Percentiles rank a stretch among this genome's conserved stretches.
Conservation (phyloP, 2,113 vertebrate genomes). For the Passer montanus region DNA sequence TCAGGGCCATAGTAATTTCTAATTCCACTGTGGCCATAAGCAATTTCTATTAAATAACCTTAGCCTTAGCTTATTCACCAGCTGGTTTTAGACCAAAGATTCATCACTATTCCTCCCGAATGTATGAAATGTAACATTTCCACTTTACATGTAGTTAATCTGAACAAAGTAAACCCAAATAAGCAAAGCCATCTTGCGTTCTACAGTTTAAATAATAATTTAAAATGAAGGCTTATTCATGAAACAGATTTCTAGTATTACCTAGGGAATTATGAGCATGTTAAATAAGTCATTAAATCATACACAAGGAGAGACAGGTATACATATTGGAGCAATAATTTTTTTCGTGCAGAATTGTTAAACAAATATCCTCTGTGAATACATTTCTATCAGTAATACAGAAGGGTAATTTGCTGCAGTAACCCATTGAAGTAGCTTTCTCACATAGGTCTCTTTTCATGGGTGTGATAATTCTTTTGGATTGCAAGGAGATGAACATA, state of each 20-base stretch:
- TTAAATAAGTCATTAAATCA: conserved; percentile 54
- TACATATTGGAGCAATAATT: conserved; percentile 39
- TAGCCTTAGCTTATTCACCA: not conserved
- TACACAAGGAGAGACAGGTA: not conserved
- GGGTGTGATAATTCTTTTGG: not conserved
- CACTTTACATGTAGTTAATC: not conserved
- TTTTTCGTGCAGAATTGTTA: not conserved
- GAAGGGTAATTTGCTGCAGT: not conserved
- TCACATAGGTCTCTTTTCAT: not conserved
- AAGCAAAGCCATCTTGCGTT: not conserved
- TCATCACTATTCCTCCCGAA: not conserved
- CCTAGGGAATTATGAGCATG: conserved; percentile 17
- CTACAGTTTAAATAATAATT: conserved; percentile 13
- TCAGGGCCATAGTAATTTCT: not conserved
- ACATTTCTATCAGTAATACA: not conserved
- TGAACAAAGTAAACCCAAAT: not conserved
- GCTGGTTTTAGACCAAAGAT: not conserved
- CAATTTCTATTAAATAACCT: not conserved
- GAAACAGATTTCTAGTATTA: conserved; percentile 49
- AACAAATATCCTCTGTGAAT: not conserved
- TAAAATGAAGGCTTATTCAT: not conserved
- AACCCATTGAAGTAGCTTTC: not conserved
- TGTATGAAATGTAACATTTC: not conserved
- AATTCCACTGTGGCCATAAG: not conserved
- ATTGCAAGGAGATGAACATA: not conserved